Conservation (phyloP, 2,888 invertebrate genomes). For the Leptopilina drosophilae region DNA sequence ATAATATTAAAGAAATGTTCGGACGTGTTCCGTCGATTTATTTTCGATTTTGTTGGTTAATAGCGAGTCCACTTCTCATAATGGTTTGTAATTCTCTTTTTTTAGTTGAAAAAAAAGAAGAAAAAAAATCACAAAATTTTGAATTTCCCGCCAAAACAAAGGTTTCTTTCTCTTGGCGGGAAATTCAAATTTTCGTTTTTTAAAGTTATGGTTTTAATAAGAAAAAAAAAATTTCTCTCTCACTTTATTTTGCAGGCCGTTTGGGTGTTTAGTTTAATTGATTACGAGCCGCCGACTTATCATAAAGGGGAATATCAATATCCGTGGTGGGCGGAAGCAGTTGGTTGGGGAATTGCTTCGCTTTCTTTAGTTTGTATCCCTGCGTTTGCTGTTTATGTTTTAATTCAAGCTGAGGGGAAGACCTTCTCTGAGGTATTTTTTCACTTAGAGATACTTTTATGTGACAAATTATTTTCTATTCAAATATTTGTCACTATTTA, state of each 20-base stretch:
- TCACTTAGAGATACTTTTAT: neutral
- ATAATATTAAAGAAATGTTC: conserved; percentile 94
- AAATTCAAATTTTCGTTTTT: neutral
- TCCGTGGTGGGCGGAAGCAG: conserved; percentile 89
- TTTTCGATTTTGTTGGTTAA: conserved; percentile 91
- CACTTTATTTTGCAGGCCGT: conserved; percentile 80
- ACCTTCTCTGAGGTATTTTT: conserved; percentile 84
- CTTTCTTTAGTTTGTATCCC: conserved; percentile 92
- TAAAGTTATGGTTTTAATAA: neutral
- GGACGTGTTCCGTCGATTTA: conserved; percentile 88
- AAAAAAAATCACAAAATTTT: too few species aligned
- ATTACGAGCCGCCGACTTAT: conserved; percentile 91
- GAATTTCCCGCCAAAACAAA: too few species aligned
- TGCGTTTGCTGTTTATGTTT: conserved; percentile 85
- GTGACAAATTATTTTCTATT: too few species aligned
- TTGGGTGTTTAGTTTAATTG: conserved; percentile 92
- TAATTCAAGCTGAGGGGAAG: conserved; percentile 85
- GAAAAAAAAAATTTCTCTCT: neutral
- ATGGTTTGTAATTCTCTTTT: conserved; percentile 79
- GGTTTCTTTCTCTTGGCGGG: too few species aligned
- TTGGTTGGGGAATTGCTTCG: conserved; percentile 93
- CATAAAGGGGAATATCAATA: conserved; percentile 85
- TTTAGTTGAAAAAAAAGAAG: neutral
- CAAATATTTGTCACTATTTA: too few species aligned
- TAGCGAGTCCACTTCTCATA: conserved; percentile 88